A percentile compares a stretch with the other conserved stretches of the same genome.
Conservation (phyloP, 2,888 invertebrate genomes). For the Volucella zonaria region DNA sequence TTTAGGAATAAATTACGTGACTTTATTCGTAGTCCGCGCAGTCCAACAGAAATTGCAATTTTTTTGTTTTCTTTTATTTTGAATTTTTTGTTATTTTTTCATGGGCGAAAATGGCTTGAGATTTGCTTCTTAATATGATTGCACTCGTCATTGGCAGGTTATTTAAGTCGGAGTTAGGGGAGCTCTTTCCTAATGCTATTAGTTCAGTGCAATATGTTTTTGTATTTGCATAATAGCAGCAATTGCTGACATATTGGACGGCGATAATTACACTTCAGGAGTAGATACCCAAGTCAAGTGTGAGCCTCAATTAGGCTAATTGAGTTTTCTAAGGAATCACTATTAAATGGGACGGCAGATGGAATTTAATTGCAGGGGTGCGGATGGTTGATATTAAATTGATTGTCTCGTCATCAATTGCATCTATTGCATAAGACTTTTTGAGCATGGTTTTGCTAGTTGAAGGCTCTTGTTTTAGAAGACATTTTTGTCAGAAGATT, state of each 20-base stretch:
- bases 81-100: constrained; percentile 33
- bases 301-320: constrained; percentile 49
- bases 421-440: too few species aligned
- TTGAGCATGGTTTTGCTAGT: too few species aligned
- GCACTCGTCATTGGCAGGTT: constrained; percentile 41
- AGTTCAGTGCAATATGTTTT: neutral
- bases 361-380: neutral
- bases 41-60: constrained; percentile 71
- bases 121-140: constrained; percentile 60
- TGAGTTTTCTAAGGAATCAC: neutral
- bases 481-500: too few species aligned
- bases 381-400: neutral
- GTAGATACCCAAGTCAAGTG: neutral
- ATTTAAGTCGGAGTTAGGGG: neutral
- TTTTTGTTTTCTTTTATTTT: constrained; percentile 29
- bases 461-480: too few species aligned
- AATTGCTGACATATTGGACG: neutral
- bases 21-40: constrained; percentile 71
- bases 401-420: neutral
- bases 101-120: constrained; percentile 47
- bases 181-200: neutral
- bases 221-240: constrained; percentile 41
- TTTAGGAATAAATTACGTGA: constrained; percentile 74
- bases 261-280: constrained; percentile 30
- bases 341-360: neutral